Evolutionary conservation across 2,888 invertebrate genomes (phyloP).

Genomic region (Eristalinus sepulchralis): DNA sequence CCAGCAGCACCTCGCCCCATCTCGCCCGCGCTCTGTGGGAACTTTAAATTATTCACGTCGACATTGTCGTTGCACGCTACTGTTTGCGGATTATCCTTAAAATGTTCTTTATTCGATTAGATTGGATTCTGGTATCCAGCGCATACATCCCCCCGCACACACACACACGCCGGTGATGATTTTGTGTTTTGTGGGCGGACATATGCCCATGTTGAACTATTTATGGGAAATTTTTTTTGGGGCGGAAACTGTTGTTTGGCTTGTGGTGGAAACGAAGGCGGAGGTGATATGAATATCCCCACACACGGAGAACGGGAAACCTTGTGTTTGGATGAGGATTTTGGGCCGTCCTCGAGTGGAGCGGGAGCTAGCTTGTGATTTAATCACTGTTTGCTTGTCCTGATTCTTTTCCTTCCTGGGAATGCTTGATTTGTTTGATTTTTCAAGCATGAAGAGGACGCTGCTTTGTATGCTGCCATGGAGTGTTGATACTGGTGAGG

Average conservation of each 20-base stretch:
- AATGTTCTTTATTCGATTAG: constrained; percentile 66
- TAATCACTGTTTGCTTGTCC: constrained; percentile 32
- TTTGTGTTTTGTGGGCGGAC: constrained; percentile 10
- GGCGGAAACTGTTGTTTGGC: constrained; percentile 35
- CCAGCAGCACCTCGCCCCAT: not conserved
- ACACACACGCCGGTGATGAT: not conserved
- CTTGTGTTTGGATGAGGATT: not conserved
- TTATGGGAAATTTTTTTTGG: constrained; percentile 39
- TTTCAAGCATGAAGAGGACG: constrained; percentile 2
- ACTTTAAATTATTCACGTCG: constrained; percentile 65
- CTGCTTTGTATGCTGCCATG: not conserved
- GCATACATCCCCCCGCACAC: not conserved
- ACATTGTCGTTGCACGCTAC: constrained; percentile 52
- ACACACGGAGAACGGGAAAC: not conserved
- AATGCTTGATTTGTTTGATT: constrained; percentile 21
- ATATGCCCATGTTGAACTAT: constrained; percentile 37
- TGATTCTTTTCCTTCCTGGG: not conserved
- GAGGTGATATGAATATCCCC: constrained; percentile 1
- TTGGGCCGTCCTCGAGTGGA: not conserved
- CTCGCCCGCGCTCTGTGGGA: not conserved
- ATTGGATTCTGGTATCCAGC: constrained; percentile 40
- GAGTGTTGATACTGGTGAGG: not conserved
- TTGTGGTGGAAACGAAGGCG: not conserved
- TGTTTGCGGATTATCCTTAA: constrained; percentile 48
- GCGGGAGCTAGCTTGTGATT: constrained; percentile 7